Base-by-base conservation (phyloP, 2,888 invertebrate species). In the Tinea trinotella region DNA sequence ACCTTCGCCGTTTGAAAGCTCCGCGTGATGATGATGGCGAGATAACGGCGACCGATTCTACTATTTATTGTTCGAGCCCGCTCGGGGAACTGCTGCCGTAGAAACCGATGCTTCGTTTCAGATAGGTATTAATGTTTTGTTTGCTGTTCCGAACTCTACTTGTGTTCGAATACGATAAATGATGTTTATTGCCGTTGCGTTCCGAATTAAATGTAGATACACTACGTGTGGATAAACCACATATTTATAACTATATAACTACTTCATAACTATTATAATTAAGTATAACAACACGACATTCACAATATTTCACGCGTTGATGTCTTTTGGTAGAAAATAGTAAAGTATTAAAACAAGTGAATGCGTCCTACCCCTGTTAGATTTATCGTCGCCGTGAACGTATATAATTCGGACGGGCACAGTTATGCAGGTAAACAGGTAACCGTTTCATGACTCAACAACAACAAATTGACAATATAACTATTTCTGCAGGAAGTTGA, bases 41-140 rank as follows among this genome's bases (percentile, higher is more conserved):
- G 82, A 83, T 84, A 82, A 84, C 81, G 76, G 79, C 76, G 75
- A 75, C 76, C 77, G 77, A 79, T 76, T 81, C 72, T 71, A 72
- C 77, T 80, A 83, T 80, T 81, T 83, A 81, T 83, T 81, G 78
- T 82, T 77, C 74, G 70, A 49, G 50, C 24, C 50, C 50, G 50
- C 50, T 50, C 50, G 50, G 50, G 19, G 20, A 50, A 22, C 44
- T 40, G 24, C 24, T 22, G 24, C 50, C n/a, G 22, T 24, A 24
- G 24, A 50, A 50, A 46, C 46, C 46, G 46, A 46, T 46, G 24
- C 50, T 22, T 24, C 24, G 50, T 50, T 50, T 50, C 50, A 24
- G 50, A 50, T 50, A 24, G 24, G 50, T 13, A 50, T 50, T 22
- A 50, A 50, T 50, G 50, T 50, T 50, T 50, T 50, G 50, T 50